Evolutionary conservation across 1,140 invertebrate species (phyloP).

Genomic region (Halictus rubicundus): DNA sequence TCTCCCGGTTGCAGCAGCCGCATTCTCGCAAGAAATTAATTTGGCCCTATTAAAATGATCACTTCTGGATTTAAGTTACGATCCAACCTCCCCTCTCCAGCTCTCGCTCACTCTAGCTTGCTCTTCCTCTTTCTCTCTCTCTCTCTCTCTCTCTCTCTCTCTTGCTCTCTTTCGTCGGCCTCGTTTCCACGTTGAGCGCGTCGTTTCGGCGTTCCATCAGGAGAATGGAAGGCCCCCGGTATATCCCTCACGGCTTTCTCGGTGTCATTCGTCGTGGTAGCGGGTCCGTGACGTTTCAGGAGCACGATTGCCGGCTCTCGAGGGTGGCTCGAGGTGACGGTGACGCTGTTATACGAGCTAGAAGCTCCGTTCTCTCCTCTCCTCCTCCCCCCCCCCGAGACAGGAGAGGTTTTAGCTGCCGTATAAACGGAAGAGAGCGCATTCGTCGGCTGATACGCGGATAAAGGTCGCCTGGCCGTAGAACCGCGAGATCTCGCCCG

Average conservation of each 20-base stretch:
- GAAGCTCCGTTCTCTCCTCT: neutral
- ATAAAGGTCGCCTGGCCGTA: slow-evolving; percentile 26
- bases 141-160: neutral
- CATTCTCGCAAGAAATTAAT: slow-evolving; percentile 72
- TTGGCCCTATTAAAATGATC: slow-evolving; percentile 71
- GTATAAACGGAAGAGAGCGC: slow-evolving; percentile 38
- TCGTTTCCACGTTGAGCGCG: neutral
- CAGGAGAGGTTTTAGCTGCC: slow-evolving; percentile 42
- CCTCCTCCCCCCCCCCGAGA: neutral
- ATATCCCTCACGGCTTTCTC: slow-evolving; percentile 47
- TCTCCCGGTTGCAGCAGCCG: slow-evolving; percentile 54
- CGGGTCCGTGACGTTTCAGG: slow-evolving; percentile 43
- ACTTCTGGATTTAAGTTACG: slow-evolving; percentile 72
- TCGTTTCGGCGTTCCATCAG: slow-evolving; percentile 40
- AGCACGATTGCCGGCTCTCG: slow-evolving; percentile 36
- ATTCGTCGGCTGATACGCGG: slow-evolving; percentile 39
- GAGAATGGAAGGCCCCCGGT: slow-evolving; percentile 44
- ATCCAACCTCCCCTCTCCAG: slow-evolving; percentile 27
- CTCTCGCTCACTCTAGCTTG: too few relatives aligned
- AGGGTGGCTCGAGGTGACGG: slow-evolving; percentile 34
- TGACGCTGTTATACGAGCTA: slow-evolving; percentile 35
- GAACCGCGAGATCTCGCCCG: slow-evolving; percentile 27
- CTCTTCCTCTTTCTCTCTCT: neutral
- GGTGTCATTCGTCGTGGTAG: slow-evolving; percentile 43
- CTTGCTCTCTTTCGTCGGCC: too few relatives aligned